Conservation (phyloP, 1,140 invertebrate species). For the Caenorhabditis latens region DNA sequence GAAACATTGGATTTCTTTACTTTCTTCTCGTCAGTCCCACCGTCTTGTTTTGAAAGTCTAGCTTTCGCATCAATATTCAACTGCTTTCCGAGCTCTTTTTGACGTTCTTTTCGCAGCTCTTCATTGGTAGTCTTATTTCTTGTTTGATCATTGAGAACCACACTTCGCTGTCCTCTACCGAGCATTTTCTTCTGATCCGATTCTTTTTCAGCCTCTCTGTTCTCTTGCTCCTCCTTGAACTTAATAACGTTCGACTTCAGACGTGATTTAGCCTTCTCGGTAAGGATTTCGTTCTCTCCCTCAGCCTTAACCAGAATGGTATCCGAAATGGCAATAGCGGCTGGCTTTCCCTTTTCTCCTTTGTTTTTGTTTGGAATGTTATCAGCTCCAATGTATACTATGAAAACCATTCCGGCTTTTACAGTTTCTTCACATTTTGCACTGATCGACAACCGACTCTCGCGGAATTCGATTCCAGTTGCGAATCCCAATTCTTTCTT, state of each 20-base stretch:
- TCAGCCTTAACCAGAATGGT: constrained; percentile 84
- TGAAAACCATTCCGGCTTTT: constrained; percentile 94
- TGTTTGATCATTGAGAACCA: constrained; percentile 93
- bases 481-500: constrained; percentile 92
- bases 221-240: constrained; percentile 85
- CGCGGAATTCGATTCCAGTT: constrained; percentile 98
- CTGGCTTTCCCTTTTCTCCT: constrained; percentile 87
- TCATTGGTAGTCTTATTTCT: constrained; percentile 95
- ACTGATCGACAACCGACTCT: constrained; percentile 90
- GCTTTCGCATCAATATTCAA: constrained; percentile 93
- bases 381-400: constrained; percentile 93
- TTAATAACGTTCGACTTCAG: constrained; percentile 96
- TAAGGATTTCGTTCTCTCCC: constrained; percentile 87
- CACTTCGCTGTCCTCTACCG: constrained; percentile 89
- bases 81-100: constrained; percentile 90
- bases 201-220: constrained; percentile 83
- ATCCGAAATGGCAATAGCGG: constrained; percentile 61
- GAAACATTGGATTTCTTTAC: constrained; percentile 91
- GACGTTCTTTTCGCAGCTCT: constrained; percentile 95
- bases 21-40: constrained; percentile 86
- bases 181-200: constrained; percentile 82
- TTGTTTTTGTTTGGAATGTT: constrained; percentile 87
- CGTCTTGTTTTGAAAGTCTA: constrained; percentile 87
- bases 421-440: constrained; percentile 87
- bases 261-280: constrained; percentile 88